Conservation (phyloP, 2,797 vertebrate species). For the Octomys mimax region DNA sequence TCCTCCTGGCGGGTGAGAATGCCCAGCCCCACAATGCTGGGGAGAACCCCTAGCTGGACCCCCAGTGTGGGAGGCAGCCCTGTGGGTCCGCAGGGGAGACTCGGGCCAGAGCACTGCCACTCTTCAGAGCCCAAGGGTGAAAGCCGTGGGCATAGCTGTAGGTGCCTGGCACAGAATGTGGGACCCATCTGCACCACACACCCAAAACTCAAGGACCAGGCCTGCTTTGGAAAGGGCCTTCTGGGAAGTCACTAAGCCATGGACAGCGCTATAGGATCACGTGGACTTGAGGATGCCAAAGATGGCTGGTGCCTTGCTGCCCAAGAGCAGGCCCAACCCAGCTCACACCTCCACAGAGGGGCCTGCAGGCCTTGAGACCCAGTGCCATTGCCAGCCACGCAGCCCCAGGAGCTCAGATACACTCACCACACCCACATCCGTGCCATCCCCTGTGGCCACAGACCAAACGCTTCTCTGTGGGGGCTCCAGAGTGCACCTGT, state of each 20-base stretch:
- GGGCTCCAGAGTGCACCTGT: background rate
- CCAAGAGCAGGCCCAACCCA: background rate
- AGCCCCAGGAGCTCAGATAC: background rate
- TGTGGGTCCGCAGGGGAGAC: background rate
- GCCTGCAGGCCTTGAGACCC: too few species aligned
- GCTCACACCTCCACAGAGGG: background rate
- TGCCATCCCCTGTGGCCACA: background rate
- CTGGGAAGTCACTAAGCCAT: background rate
- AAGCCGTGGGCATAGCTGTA: too few species aligned
- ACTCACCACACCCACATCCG: background rate
- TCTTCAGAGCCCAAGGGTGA: background rate
- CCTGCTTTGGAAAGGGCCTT: background rate
- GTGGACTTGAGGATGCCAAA: background rate
- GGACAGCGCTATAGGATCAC: background rate
- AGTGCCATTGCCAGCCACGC: background rate
- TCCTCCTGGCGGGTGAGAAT: background rate
- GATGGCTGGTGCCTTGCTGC: too few species aligned
- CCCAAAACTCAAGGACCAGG: fast-evolving
- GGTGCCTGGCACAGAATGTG: background rate
- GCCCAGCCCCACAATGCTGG: background rate
- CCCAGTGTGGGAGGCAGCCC: background rate
- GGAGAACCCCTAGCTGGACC: background rate
- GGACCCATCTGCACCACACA: fast-evolving
- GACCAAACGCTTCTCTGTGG: too few species aligned
- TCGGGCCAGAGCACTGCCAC: background rate